Evolutionary conservation across 2,797 vertebrate species (phyloP), one percentile per base, ranked within the genome.

Genomic region (Petrocephalus schoutedeni): DNA sequence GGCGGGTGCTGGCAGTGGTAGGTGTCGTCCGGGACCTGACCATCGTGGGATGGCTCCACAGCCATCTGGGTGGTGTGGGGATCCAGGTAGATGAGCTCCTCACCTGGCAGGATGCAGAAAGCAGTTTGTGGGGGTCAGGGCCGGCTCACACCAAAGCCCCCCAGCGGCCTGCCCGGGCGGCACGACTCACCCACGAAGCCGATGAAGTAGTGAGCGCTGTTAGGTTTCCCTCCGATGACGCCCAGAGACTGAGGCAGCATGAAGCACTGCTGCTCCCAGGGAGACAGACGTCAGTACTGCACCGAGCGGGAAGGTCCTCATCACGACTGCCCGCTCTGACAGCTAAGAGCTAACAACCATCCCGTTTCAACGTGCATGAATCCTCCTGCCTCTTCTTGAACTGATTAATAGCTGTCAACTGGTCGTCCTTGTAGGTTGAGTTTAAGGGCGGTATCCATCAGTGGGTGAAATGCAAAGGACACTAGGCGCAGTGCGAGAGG

Each of bases 181-280:
- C 64, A 32, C 89, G 32, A 97, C 98, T 94, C 96, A 99, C 98
- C 98, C 54, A 99, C 97, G 87, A 97, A 99, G 93, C 98, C 98
- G 88, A 99, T 99, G 95, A 99, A 99, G 96, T 99, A 99, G 95
- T 99, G 98, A 90, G 98, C 98, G 88, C 98, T 99, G 95, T 99
- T 99, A 89, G 98, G 98, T 93, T 99, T 99, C 67, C 98, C 98
- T 91, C 98, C 98, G 10, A 99, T 99, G 89, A 99, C 98, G 77
- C 98, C 98, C 92, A 99, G 95, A 82, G 98, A 99, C 94, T 99
- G 98, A 71, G 98, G 97, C 96, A 98, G 96, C 98, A 97, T 98
- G 94, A 99, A 99, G 94, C 98, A 99, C 94, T 97, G 97, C 98
- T 99, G 96, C 89, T 88, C 56, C 36, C 54, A 45, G 51, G 45